Percentiles rank a stretch among this genome's conserved stretches.
These are phyloP conservation scores for Salarias fasciatus DNA, from an alignment of 2,797 vertebrate genomes.

Conservation along the genomic window DNA sequence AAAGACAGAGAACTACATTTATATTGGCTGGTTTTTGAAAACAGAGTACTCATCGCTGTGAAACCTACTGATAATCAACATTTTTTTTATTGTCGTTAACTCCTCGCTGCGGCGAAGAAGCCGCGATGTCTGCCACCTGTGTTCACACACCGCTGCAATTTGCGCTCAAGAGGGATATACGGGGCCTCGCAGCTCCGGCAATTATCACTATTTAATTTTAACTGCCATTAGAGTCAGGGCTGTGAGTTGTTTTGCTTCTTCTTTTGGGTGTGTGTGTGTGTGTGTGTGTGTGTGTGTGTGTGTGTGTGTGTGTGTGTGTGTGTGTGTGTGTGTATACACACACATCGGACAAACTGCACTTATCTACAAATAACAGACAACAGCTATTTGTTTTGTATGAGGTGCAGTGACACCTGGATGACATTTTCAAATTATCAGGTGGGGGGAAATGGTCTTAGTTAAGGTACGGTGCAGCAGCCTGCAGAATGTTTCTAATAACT, in stretches of 20 bases:
- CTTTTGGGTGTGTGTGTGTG: background rate
- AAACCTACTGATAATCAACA: background rate
- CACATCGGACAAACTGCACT: too few species aligned
- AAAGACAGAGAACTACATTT: too few species aligned
- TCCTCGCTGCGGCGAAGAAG: background rate
- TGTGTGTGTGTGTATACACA: too few species aligned
- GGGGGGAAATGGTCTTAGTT: background rate
- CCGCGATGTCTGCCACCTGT: background rate
- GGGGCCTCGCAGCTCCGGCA: background rate
- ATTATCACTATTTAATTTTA: constrained; percentile 3
- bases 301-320: background rate
- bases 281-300: too few species aligned
- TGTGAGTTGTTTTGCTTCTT: background rate
- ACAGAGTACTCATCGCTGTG: too few species aligned
- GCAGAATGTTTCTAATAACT: background rate
- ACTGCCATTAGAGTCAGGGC: constrained; percentile 1
- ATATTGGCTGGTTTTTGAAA: too few species aligned
- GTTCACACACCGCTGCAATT: constrained; percentile 5
- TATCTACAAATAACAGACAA: too few species aligned
- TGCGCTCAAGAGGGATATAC: constrained; percentile 7
- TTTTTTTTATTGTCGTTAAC: background rate
- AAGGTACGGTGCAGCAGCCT: background rate
- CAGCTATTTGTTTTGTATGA: constrained; percentile 5
- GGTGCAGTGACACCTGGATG: background rate
- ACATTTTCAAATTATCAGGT: background rate